phyloP scores from a whole-genome alignment of 2,888 invertebrate genomes.

The Physocephala rufipes region DNA sequence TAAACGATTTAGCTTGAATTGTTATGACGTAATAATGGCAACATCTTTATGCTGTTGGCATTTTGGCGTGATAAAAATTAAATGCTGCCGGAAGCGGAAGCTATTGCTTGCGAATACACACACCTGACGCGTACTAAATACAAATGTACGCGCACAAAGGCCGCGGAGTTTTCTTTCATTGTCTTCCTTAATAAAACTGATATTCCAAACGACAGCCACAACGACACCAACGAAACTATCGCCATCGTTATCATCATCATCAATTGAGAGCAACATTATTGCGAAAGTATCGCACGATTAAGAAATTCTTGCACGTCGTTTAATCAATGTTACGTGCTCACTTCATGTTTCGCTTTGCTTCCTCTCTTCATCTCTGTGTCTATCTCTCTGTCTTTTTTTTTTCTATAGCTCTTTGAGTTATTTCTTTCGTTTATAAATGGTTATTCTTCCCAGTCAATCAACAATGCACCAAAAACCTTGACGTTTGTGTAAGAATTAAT shows the following conservation, averaged over 20 bases:
- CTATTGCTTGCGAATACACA: conserved; percentile 11
- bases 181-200: neutral
- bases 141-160: neutral
- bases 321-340: conserved; percentile 40
- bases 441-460: conserved; percentile 27
- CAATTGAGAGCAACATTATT: conserved; percentile 1
- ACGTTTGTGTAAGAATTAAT: conserved; percentile 40
- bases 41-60: conserved; percentile 8
- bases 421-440: too few relatives aligned
- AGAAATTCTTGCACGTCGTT: conserved; percentile 43
- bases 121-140: neutral
- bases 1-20: neutral
- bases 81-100: conserved; percentile 28
- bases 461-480: conserved; percentile 15
- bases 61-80: neutral
- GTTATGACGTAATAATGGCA: neutral
- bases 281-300: conserved; percentile 34
- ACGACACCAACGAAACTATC: neutral
- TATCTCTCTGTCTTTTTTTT: neutral
- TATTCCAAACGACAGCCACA: neutral
- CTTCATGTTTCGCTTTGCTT: neutral
- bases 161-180: neutral
- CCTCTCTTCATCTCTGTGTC: neutral
- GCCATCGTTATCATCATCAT: neutral
- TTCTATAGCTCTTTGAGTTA: too few relatives aligned